phyloP scores from a whole-genome alignment of 53 echinoderm and acorn worm species.

The Luidia sarsii region DNA sequence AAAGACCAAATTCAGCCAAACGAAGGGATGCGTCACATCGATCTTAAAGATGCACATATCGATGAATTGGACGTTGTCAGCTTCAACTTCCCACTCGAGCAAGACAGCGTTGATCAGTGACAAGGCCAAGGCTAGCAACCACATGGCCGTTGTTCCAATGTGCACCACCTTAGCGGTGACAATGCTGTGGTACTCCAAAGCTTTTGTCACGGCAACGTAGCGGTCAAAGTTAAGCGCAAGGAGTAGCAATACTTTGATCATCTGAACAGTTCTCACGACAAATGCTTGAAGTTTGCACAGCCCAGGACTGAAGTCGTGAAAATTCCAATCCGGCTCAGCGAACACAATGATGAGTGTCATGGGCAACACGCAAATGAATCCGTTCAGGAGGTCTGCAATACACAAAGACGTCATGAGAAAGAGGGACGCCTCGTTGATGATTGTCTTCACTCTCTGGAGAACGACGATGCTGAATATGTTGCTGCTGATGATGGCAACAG shows the following conservation, averaged over 20 bases:
- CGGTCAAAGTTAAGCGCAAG: conserved; percentile 33
- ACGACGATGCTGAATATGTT: conserved; percentile 29
- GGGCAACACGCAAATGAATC: conserved; percentile 28
- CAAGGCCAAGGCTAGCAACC: neutral
- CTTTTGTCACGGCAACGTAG: conserved; percentile 37
- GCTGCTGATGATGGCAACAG: conserved; percentile 12
- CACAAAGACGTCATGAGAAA: conserved; percentile 28
- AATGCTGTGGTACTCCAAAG: conserved; percentile 17
- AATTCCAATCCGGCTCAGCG: neutral
- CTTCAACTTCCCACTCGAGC: neutral
- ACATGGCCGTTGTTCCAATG: neutral
- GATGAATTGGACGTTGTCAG: neutral
- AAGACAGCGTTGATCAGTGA: neutral
- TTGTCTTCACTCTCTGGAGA: conserved; percentile 1
- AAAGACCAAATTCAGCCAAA: conserved; percentile 12
- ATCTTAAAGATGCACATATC: conserved; percentile 10
- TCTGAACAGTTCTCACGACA: neutral
- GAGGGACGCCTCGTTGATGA: conserved; percentile 4
- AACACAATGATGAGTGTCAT: neutral
- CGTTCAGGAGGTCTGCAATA: conserved; percentile 18
- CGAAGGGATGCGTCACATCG: neutral
- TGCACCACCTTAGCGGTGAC: conserved; percentile 1
- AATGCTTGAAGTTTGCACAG: conserved; percentile 21
- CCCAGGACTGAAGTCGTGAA: neutral
- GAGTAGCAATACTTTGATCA: conserved; percentile 6